Conservation (phyloP, 2,113 vertebrate genomes). For the Callorhinus ursinus region DNA sequence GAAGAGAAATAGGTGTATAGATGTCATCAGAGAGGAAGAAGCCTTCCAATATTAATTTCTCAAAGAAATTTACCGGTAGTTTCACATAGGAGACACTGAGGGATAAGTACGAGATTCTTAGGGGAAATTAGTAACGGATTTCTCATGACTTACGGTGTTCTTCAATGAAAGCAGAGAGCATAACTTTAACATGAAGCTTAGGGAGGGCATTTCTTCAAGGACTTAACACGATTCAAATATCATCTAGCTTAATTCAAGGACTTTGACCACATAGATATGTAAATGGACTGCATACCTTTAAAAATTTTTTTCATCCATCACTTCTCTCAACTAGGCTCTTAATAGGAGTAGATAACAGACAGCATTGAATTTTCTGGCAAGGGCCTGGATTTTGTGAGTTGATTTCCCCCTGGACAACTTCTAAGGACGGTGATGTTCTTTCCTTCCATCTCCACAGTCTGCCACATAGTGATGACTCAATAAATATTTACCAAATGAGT, state of each 20-base stretch:
- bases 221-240: background rate
- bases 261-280: background rate
- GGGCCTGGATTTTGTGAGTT: background rate
- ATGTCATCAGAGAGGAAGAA: background rate
- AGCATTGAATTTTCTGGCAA: slow-evolving; percentile 12
- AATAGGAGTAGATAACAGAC: background rate
- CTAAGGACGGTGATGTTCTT: background rate
- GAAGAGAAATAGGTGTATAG: background rate
- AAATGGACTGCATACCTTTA: background rate
- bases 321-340: slow-evolving; percentile 30
- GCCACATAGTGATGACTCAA: background rate
- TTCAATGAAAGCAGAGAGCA: background rate
- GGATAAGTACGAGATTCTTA: background rate
- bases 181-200: background rate
- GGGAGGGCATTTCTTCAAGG: background rate
- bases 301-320: background rate
- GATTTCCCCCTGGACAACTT: background rate
- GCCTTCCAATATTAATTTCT: slow-evolving; percentile 41
- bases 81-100: background rate
- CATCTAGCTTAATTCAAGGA: background rate
- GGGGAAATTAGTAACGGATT: background rate
- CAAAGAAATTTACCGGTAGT: slow-evolving; percentile 2
- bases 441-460: background rate
- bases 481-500: slow-evolving; percentile 19
- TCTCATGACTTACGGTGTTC: background rate